Evolutionary conservation across 2,888 invertebrate genomes (phyloP).

Genomic region (Nephrocerus scutellatus): DNA sequence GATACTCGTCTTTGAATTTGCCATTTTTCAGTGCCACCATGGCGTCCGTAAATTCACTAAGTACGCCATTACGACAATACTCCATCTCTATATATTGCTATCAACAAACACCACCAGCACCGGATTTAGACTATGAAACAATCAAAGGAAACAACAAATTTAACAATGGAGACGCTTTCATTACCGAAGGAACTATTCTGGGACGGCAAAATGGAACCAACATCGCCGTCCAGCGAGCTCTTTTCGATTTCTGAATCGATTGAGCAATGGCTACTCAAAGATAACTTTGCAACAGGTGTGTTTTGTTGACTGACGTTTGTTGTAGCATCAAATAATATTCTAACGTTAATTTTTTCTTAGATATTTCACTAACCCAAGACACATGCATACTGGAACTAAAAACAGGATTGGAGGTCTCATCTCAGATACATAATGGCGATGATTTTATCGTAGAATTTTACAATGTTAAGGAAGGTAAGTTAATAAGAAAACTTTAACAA

Average conservation of each 20-base stretch:
- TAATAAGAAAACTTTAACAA: neutral
- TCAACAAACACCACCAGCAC: constrained; percentile 17
- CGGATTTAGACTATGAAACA: constrained; percentile 22
- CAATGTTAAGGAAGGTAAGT: constrained; percentile 39
- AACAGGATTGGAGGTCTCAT: constrained; percentile 23
- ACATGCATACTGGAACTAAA: constrained; percentile 30
- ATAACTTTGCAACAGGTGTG: constrained; percentile 43
- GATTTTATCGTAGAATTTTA: constrained; percentile 38
- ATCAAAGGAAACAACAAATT: constrained; percentile 17
- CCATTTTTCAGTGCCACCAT: constrained; percentile 78
- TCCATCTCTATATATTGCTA: constrained; percentile 33
- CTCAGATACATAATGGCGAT: constrained; percentile 31
- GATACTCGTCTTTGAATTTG: too few species aligned
- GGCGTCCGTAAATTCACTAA: constrained; percentile 64
- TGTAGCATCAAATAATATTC: neutral
- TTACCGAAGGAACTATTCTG: constrained; percentile 43
- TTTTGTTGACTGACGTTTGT: neutral
- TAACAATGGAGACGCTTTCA: constrained; percentile 43
- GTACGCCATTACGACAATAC: constrained; percentile 58
- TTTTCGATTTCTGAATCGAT: constrained; percentile 35
- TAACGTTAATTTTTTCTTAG: constrained; percentile 21
- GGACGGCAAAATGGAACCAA: constrained; percentile 45
- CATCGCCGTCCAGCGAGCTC: constrained; percentile 41
- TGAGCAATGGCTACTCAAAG: constrained; percentile 31
- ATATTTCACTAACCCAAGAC: constrained; percentile 31